Evolutionary conservation across 2,888 invertebrate species (phyloP), one percentile per base, ranked within the genome.

Genomic region (Pharmacophagus antenor): DNA sequence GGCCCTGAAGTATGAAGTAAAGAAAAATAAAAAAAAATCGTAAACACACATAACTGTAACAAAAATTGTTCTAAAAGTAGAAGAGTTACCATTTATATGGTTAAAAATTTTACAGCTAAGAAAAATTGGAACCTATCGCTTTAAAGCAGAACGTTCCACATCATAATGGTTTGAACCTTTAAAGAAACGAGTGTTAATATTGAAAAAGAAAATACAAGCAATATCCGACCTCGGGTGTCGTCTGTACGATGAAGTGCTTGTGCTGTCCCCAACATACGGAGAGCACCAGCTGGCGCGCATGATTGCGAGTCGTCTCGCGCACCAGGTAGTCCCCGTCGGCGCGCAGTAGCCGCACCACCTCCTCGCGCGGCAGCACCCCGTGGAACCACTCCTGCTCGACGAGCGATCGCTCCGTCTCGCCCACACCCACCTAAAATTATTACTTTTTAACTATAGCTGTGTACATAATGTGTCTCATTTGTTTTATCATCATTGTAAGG

Each of bases 371-470:
- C 62, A 99, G 85, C 12, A 98, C 98, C 0, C 99, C 99, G 78
- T 99, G 99, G 87, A 98, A 98, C 98, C 98, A 98, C 80, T 98
- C 97, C 85, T 98, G 98, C 70, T 98, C 97, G 65, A 97, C 95
- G 50, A 96, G 84, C 12, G 94, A 93, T 46, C 95, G 94, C 75
- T 93, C 94, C 18, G 87, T 88, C 71, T 91, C 90, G 53, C 83
- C 83, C 64, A 87, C 89, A 66, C 81, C 84, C 62, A 90, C 86
- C 90, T 90, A 67, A 4, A 25, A 67, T 44, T 44, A n/a, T 18
- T 44, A 18, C n/a, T n/a, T n/a, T n/a, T n/a, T n/a, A n/a, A n/a
- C n/a, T n/a, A n/a, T n/a, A n/a, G n/a, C n/a, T n/a, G n/a, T n/a
- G n/a, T n/a, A n/a, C n/a, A n/a, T n/a, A n/a, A 18, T 44, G 1